Evolutionary conservation across 2,797 vertebrate species (phyloP).

Genomic region (Paramormyrops hopkinsi): DNA sequence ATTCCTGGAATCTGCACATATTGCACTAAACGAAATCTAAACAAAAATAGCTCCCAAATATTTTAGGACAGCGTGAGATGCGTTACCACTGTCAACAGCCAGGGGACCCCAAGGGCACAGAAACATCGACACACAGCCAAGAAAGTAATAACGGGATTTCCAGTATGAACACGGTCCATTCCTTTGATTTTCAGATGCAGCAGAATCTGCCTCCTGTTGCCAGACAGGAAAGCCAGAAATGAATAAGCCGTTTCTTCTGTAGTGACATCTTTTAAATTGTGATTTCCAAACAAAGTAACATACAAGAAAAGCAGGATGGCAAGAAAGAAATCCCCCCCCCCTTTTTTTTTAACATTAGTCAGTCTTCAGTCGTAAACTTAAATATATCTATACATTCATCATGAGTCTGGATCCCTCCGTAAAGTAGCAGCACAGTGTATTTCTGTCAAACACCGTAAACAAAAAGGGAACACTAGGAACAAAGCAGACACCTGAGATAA

Average conservation of each 20-base stretch:
- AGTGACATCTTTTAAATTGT: background rate
- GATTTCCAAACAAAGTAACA: background rate
- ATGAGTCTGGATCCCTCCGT: background rate
- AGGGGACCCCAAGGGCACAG: background rate
- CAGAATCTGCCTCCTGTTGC: background rate
- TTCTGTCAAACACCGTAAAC: conserved; percentile 22
- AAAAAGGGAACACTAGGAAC: background rate
- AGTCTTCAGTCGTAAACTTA: background rate
- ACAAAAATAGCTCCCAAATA: background rate
- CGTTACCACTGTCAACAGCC: background rate
- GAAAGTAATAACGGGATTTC: background rate
- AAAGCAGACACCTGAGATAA: conserved; percentile 50
- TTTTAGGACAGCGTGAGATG: background rate
- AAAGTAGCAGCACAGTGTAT: conserved; percentile 40
- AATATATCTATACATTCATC: background rate
- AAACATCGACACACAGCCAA: background rate
- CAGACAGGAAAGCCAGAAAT: background rate
- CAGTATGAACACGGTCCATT: background rate
- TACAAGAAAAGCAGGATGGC: background rate
- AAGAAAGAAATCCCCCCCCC: background rate
- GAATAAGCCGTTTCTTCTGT: background rate
- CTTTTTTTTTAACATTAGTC: background rate
- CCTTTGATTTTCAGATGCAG: background rate
- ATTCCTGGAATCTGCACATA: conserved; percentile 25
- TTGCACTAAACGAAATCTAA: background rate